These are phyloP conservation scores for Hemichromis elongatus DNA, from an alignment of 2,113 vertebrate species.

Conservation along the genomic window DNA sequence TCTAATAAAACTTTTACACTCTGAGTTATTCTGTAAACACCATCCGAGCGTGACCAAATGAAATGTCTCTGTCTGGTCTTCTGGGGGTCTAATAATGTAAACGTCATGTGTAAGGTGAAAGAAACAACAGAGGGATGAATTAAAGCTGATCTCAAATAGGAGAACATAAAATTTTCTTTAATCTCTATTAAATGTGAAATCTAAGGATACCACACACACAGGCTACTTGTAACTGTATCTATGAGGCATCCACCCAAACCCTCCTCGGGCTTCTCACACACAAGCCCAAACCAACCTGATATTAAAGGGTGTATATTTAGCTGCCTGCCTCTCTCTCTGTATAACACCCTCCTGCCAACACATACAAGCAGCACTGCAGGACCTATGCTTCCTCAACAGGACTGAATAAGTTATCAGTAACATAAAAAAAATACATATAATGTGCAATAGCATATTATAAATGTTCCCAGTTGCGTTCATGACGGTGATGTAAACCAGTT, in stretches of 20 bases:
- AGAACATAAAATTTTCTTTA: neutral
- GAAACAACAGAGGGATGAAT: neutral
- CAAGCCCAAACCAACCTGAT: neutral
- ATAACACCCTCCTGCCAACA: neutral
- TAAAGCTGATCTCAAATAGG: neutral
- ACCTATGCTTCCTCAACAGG: neutral
- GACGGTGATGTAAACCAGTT: neutral
- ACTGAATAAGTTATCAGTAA: neutral
- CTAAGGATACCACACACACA: neutral
- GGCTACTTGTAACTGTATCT: neutral
- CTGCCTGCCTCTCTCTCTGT: neutral
- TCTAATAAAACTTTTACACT: conserved; percentile 53
- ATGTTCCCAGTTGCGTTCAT: neutral
- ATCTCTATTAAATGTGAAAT: neutral
- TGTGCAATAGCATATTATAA: neutral
- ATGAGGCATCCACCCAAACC: neutral
- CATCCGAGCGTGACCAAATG: neutral
- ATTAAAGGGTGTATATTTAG: neutral
- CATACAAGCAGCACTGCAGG: neutral
- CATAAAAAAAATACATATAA: neutral
- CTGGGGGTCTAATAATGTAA: neutral
- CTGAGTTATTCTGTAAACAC: conserved; percentile 30
- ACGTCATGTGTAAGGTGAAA: neutral
- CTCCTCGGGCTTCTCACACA: neutral
- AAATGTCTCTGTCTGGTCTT: neutral